phyloP scores from a whole-genome alignment of 2,113 vertebrate genomes.

The Heptranchias perlo region DNA sequence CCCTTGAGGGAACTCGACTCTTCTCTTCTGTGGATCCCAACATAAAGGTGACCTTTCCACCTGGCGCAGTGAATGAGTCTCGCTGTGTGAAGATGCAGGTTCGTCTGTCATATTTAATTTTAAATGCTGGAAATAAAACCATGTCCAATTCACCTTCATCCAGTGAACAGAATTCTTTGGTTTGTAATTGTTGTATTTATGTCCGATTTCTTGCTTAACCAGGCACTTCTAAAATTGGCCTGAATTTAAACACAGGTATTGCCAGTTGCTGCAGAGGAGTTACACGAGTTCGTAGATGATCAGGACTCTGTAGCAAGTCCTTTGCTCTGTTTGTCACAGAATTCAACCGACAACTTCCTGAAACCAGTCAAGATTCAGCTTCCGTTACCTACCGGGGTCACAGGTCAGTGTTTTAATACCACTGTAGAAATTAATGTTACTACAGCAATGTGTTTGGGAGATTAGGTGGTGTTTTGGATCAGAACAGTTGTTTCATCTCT shows the following conservation, averaged over 20 bases:
- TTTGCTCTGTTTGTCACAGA: constrained; percentile 79
- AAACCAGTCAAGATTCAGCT: constrained; percentile 82
- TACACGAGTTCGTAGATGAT: constrained; percentile 60
- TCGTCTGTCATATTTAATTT: background rate
- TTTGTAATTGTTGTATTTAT: background rate
- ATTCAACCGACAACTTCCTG: constrained; percentile 65
- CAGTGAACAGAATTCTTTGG: background rate
- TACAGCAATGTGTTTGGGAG: background rate
- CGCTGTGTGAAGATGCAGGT: constrained; percentile 63
- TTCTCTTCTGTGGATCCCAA: constrained; percentile 72
- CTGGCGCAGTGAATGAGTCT: constrained; percentile 64
- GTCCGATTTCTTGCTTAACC: background rate
- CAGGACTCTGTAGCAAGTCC: constrained; percentile 64
- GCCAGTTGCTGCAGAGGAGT: constrained; percentile 57
- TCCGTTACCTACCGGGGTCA: constrained; percentile 74
- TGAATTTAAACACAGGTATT: constrained; percentile 63
- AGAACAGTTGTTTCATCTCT: background rate
- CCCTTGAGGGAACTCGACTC: constrained; percentile 66
- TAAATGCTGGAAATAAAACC: background rate
- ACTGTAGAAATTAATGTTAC: background rate
- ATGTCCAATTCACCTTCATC: background rate
- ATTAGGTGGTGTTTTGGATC: background rate
- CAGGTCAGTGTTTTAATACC: constrained; percentile 60
- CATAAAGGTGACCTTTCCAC: constrained; percentile 80
- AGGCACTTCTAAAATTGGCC: background rate